These are phyloP conservation scores for Latheticus oryzae DNA, from an alignment of 2,888 invertebrate genomes.

Conservation along the genomic window DNA sequence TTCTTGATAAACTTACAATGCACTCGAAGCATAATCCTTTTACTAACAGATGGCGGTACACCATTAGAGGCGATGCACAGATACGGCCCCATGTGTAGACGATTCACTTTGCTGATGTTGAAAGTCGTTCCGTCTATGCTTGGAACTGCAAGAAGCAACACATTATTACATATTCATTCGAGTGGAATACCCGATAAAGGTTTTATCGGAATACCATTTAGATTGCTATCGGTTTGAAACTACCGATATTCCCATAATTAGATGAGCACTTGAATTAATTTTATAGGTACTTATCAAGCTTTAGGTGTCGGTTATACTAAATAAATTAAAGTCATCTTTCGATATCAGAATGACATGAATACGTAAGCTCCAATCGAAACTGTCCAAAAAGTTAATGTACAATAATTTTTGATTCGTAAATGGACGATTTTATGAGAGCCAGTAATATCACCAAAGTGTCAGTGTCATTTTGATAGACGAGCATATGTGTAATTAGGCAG, in stretches of 20 bases:
- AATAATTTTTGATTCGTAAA: constrained; percentile 2
- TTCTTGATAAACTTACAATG: constrained; percentile 74
- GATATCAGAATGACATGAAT: constrained; percentile 15
- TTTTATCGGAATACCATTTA: constrained; percentile 38
- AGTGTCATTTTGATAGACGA: constrained; percentile 41
- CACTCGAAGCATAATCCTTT: constrained; percentile 85
- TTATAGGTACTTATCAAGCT: constrained; percentile 25
- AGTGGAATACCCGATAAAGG: constrained; percentile 38
- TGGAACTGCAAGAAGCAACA: constrained; percentile 67
- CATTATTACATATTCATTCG: constrained; percentile 40
- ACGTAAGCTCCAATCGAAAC: too few relatives aligned
- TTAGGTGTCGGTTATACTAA: constrained; percentile 25
- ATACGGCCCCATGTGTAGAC: constrained; percentile 83
- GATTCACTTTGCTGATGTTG: constrained; percentile 75
- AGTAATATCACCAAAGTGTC: constrained; percentile 19
- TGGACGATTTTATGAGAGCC: constrained; percentile 1
- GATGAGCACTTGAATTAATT: constrained; percentile 33
- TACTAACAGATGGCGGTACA: constrained; percentile 88
- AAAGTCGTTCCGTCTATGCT: constrained; percentile 76
- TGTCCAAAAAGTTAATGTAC: constrained; percentile 1
- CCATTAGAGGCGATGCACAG: constrained; percentile 84
- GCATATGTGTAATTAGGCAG: constrained; percentile 39
- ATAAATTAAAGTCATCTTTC: constrained; percentile 19
- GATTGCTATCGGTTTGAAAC: constrained; percentile 35
- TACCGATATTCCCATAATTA: constrained; percentile 37